Evolutionary conservation across 2,797 vertebrate species (phyloP).

Genomic region (Glyptemys insculpta): DNA sequence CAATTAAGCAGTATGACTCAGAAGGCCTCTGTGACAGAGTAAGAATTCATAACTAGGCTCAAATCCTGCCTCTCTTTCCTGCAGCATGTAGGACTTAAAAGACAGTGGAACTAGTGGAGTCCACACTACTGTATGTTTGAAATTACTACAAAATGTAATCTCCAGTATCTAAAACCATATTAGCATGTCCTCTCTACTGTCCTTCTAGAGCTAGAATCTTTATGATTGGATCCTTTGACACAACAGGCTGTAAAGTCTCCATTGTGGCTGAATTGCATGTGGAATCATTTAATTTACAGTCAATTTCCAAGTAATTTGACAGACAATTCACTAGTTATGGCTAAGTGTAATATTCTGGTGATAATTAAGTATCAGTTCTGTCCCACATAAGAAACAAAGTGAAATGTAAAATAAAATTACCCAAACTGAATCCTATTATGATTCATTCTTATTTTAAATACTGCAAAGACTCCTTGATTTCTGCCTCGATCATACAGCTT

Average conservation of each 20-base stretch:
- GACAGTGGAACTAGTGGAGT: not conserved
- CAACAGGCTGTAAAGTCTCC: not conserved
- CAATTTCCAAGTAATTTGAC: conserved; percentile 30
- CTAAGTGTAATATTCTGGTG: conserved; percentile 18
- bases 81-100: not conserved
- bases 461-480: not conserved
- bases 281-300: conserved; percentile 14
- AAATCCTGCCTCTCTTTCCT: not conserved
- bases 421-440: not conserved
- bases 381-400: conserved; percentile 30
- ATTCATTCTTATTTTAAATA: conserved; percentile 10
- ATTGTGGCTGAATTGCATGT: not conserved
- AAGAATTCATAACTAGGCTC: not conserved
- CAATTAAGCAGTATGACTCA: not conserved
- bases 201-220: not conserved
- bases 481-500: not conserved
- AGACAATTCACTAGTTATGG: not conserved
- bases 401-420: conserved; percentile 38
- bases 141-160: conserved; percentile 2
- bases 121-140: not conserved
- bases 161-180: not conserved
- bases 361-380: conserved; percentile 32
- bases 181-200: not conserved
- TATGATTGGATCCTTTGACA: conserved; percentile 6
- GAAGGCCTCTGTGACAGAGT: not conserved